Evolutionary conservation across 2,797 vertebrate genomes (phyloP), one percentile per base, ranked within the genome.

Genomic region (Thunnus albacares): DNA sequence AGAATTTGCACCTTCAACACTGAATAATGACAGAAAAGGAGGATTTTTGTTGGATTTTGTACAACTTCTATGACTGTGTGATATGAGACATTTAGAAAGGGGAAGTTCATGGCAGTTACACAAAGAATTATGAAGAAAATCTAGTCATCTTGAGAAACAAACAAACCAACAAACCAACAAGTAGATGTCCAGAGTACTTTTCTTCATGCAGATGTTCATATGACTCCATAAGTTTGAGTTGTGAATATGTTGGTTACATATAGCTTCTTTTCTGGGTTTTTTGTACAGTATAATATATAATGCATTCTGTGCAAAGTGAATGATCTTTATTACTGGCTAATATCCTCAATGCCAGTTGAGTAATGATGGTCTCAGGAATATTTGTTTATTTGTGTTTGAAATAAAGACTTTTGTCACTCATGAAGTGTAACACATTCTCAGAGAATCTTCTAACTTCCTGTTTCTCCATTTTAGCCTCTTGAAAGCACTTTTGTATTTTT

Each of bases 401-500:
- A 43, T 45, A 57, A 57, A 3, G 9, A 2, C 18, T 12, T 49
- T 51, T 38, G 0, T 38, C n/a, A 17, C 17, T 13, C 4, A 57
- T 47, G 2, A 52, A 24, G 3, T 47, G 12, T n/a, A 52, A 12
- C 45, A 33, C 8, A 24, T 24, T 24, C 38, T 43, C 20, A 66
- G 12, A 26, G 28, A n/a, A 33, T 51, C 3, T 51, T 30, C 22
- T 26, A n/a, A 49, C n/a, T 15, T 26, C 5, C 6, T 1, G 2
- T 52, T n/a, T 11, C 9, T 38, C 3, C 3, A 49, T 61, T 72
- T 77, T 14, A 68, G 43, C 4, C n/a, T 41, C 14, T 6, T 51
- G 15, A 60, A 30, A 61, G 18, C 22, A 61, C 56, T 56, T 71
- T 20, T 65, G 45, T 22, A 49, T 77, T 71, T 77, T 7, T 58